Conservation (phyloP, 2,888 invertebrate genomes). For the Diarsia dahlii region DNA sequence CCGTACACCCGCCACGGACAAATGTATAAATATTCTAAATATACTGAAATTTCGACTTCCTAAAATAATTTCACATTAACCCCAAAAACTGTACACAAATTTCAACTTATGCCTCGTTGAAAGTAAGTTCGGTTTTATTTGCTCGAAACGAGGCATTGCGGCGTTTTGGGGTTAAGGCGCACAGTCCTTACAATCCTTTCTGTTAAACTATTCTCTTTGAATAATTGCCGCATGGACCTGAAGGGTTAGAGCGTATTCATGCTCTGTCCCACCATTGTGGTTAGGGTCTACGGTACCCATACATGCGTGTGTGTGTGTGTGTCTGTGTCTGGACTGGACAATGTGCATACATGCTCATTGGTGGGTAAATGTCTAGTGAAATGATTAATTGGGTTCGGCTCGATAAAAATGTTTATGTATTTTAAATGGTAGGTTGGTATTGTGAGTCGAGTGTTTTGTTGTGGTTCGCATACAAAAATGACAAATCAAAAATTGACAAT, state of each 20-base stretch:
- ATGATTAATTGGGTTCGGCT: slow-evolving; percentile 69
- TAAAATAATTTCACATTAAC: slow-evolving; percentile 40
- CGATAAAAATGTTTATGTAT: slow-evolving; percentile 64
- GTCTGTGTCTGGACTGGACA: slow-evolving; percentile 74
- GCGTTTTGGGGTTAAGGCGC: slow-evolving; percentile 59
- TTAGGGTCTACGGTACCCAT: slow-evolving; percentile 74
- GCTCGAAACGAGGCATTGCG: slow-evolving; percentile 36
- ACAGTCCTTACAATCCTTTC: slow-evolving; percentile 89
- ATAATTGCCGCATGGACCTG: slow-evolving; percentile 91
- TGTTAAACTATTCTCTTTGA: slow-evolving; percentile 91
- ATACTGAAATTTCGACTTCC: slow-evolving; percentile 84
- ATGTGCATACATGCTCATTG: slow-evolving; percentile 69
- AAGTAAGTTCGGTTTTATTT: slow-evolving; percentile 61
- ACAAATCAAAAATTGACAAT: not conserved
- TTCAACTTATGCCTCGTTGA: slow-evolving; percentile 26
- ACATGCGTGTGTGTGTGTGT: slow-evolving; percentile 48
- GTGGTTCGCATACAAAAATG: slow-evolving; percentile 6
- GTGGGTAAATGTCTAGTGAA: slow-evolving; percentile 66
- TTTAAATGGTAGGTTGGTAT: slow-evolving; percentile 39
- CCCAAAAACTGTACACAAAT: slow-evolving; percentile 42
- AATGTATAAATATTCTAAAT: slow-evolving; percentile 90
- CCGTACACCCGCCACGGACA: slow-evolving; percentile 80
- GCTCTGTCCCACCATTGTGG: slow-evolving; percentile 87
- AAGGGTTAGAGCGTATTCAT: slow-evolving; percentile 90
- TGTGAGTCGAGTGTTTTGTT: slow-evolving; percentile 29